A percentile compares a stretch with the other conserved stretches of the same genome.
Evolutionary conservation across 2,113 vertebrate genomes (phyloP).

Genomic region (Serinus canaria): DNA sequence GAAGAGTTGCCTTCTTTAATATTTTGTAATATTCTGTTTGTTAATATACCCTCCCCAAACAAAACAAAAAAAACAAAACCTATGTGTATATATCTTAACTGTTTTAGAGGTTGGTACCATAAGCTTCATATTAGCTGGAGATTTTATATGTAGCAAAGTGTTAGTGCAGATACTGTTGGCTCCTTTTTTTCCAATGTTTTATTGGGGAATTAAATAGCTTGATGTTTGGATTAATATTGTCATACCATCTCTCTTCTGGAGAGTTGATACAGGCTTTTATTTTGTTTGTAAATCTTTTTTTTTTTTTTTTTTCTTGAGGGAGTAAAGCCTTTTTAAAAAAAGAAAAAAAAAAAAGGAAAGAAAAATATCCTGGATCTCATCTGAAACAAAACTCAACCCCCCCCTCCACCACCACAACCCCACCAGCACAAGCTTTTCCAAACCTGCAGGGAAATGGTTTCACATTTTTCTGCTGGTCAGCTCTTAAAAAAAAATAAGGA

Average conservation of each 20-base stretch:
- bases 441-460: slow-evolving; percentile 53
- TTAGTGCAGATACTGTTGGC: slow-evolving; percentile 76
- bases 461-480: not conserved
- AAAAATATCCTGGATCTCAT: slow-evolving; percentile 22
- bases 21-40: slow-evolving; percentile 99
- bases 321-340: slow-evolving; percentile 39
- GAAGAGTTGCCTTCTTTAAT: slow-evolving; percentile 93
- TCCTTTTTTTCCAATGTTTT: slow-evolving; percentile 80
- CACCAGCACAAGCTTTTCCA: slow-evolving; percentile 55
- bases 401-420: not conserved
- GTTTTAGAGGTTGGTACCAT: slow-evolving; percentile 90
- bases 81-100: slow-evolving; percentile 91
- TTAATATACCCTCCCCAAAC: slow-evolving; percentile 81
- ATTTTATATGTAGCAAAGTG: slow-evolving; percentile 92
- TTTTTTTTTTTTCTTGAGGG: not conserved
- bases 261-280: slow-evolving; percentile 55
- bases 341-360: not conserved
- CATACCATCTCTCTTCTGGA: slow-evolving; percentile 69
- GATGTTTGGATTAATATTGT: slow-evolving; percentile 79
- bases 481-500: not conserved
- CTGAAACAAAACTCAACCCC: not conserved
- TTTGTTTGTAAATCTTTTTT: slow-evolving; percentile 66
- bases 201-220: slow-evolving; percentile 83
- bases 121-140: slow-evolving; percentile 90
- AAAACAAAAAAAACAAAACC: not conserved